Conservation (phyloP, 2,888 invertebrate species). For the Ophion slaviceki region DNA sequence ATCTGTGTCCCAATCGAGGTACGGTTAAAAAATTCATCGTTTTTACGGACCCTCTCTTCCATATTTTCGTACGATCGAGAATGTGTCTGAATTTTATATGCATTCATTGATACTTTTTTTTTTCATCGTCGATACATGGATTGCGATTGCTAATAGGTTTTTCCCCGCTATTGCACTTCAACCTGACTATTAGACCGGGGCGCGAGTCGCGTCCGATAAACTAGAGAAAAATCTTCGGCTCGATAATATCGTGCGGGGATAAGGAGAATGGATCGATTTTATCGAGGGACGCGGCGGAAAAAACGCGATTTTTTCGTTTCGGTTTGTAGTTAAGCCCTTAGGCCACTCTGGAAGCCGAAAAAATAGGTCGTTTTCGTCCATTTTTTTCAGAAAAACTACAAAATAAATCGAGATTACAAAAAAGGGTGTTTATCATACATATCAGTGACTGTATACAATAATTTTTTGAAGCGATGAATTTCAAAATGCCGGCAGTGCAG, state of each 20-base stretch:
- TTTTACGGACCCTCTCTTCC: not conserved
- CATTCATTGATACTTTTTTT: conserved; percentile 22
- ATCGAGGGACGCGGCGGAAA: conserved; percentile 11
- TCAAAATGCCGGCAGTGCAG: too few relatives aligned
- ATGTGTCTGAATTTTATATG: conserved; percentile 6
- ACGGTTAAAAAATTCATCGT: not conserved
- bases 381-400: too few relatives aligned
- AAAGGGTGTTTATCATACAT: too few relatives aligned
- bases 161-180: conserved; percentile 62
- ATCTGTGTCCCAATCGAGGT: not conserved
- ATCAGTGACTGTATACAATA: too few relatives aligned
- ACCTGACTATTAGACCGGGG: conserved; percentile 60
- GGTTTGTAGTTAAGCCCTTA: not conserved
- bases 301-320: not conserved
- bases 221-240: conserved; percentile 55
- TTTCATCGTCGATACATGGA: conserved; percentile 48
- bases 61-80: conserved; percentile 1
- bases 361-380: too few relatives aligned
- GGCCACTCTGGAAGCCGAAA: too few relatives aligned
- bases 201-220: conserved; percentile 60
- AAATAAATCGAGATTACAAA: too few relatives aligned
- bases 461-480: too few relatives aligned
- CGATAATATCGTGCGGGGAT: conserved; percentile 39
- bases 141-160: conserved; percentile 60
- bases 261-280: conserved; percentile 29